Evolutionary conservation across 2,888 invertebrate species (phyloP).

Genomic region (Steinernema scapterisci): DNA sequence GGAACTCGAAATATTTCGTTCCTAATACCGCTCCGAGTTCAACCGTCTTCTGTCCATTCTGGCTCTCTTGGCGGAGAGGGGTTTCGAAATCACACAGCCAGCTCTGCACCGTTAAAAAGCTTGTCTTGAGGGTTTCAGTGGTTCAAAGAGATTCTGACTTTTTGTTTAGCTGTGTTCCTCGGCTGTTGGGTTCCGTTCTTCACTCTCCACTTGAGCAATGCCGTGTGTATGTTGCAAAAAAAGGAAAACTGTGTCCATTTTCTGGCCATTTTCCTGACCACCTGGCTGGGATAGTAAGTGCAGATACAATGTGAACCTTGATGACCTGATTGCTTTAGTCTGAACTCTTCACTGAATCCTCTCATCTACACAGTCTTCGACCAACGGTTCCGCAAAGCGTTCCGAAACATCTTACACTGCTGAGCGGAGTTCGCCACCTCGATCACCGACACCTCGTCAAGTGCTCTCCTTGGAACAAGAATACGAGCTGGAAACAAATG

Average conservation of each 20-base stretch:
- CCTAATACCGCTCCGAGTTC: no score
- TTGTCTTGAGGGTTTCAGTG: no score
- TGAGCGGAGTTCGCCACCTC: background rate
- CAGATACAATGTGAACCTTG: conserved; percentile 71
- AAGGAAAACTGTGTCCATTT: conserved; percentile 55
- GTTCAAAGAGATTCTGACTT: conserved; percentile 34
- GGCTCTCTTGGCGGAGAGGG: no score
- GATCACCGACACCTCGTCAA: background rate
- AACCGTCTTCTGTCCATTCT: no score
- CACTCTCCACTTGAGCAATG: conserved; percentile 94
- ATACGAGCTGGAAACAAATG: no score
- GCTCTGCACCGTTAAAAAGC: no score
- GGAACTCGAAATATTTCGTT: no score
- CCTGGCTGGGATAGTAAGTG: conserved; percentile 87
- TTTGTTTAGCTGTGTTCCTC: conserved; percentile 89
- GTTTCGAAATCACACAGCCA: no score
- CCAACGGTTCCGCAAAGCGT: conserved; percentile 64
- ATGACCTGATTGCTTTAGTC: conserved; percentile 44
- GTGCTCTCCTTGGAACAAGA: background rate
- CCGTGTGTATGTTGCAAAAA: conserved; percentile 78
- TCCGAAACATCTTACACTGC: conserved; percentile 57
- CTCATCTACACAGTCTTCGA: conserved; percentile 67
- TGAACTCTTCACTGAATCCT: conserved; percentile 65
- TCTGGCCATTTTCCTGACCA: conserved; percentile 82
- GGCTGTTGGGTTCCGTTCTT: conserved; percentile 99